Conservation (phyloP, 2,888 invertebrate genomes). For the Ceramica pisi region DNA sequence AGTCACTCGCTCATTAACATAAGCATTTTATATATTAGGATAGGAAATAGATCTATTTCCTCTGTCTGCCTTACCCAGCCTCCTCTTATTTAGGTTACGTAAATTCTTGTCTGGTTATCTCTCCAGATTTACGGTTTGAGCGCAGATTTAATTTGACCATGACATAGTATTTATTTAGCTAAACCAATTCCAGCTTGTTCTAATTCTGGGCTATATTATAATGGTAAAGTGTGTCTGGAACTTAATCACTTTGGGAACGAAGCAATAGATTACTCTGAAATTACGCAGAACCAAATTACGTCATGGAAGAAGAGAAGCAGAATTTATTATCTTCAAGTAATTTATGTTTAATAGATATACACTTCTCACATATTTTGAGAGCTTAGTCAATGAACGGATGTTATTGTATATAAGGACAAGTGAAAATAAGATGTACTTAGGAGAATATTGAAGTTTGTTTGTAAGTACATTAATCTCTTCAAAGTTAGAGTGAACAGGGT, state of each 20-base stretch:
- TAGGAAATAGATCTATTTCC: background rate
- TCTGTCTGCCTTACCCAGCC: background rate
- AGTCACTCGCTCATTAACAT: no score
- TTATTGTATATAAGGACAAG: background rate
- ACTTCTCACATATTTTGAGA: constrained; percentile 2
- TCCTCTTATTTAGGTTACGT: constrained; percentile 1
- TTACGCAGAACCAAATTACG: constrained; percentile 38
- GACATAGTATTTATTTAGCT: constrained; percentile 34
- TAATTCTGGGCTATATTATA: constrained; percentile 29
- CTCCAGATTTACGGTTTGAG: constrained; percentile 4
- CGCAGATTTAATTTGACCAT: constrained; percentile 35
- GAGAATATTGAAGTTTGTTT: background rate
- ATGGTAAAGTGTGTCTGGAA: constrained; percentile 17
- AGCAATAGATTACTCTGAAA: constrained; percentile 51
- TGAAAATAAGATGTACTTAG: background rate
- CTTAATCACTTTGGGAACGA: constrained; percentile 38
- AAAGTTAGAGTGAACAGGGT: no score
- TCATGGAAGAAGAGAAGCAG: constrained; percentile 11
- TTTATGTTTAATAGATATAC: constrained; percentile 25
- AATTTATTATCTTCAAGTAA: constrained; percentile 37
- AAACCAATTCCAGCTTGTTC: constrained; percentile 34
- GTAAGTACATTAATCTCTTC: background rate
- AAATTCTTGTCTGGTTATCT: constrained; percentile 19
- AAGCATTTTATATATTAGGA: no score
- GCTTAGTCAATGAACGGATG: background rate